These are phyloP conservation scores for Chrysemys picta DNA, from an alignment of 2,113 vertebrate genomes.

Conservation along the genomic window DNA sequence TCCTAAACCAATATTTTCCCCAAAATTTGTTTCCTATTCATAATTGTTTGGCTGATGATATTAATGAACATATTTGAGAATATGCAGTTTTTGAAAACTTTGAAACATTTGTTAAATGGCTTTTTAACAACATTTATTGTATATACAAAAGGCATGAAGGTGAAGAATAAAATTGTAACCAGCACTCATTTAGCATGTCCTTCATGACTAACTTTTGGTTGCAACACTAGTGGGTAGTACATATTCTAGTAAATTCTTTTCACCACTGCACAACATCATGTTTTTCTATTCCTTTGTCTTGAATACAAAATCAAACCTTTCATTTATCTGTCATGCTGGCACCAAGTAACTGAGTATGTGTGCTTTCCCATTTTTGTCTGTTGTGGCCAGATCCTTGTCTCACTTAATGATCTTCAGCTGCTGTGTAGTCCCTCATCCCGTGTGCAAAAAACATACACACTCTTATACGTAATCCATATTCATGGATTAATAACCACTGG, in stretches of 20 bases:
- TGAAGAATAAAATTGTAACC: background rate
- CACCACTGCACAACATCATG: background rate
- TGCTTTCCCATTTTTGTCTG: background rate
- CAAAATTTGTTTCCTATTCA: background rate
- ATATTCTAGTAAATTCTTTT: fast-evolving
- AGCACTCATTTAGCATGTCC: background rate
- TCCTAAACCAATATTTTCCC: background rate
- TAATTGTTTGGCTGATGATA: background rate
- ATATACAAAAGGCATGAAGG: fast-evolving
- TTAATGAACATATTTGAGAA: background rate
- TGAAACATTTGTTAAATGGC: background rate
- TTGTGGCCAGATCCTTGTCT: background rate
- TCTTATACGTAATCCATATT: background rate
- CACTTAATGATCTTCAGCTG: background rate
- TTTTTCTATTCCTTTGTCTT: background rate
- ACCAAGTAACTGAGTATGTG: fast-evolving
- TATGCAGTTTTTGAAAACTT: background rate
- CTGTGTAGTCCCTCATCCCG: background rate
- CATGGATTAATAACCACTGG: background rate
- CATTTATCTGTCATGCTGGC: background rate
- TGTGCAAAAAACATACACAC: background rate
- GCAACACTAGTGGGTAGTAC: background rate
- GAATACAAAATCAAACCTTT: background rate
- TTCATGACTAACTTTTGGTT: background rate
- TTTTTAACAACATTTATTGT: background rate